phyloP scores from a whole-genome alignment of 2,888 invertebrate species.

The Leptinotarsa juncta region DNA sequence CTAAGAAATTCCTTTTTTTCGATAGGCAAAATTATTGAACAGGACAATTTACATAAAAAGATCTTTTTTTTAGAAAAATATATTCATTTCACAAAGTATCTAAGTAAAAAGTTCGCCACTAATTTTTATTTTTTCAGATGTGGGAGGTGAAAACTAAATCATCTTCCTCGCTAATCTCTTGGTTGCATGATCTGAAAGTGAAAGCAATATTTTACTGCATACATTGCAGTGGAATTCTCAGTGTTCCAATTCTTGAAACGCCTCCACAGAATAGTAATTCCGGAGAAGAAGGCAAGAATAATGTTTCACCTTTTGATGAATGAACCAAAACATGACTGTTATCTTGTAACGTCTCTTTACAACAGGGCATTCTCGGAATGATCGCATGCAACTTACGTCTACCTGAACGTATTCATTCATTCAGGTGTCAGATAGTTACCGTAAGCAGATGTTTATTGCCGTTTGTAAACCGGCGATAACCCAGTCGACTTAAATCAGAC shows the following conservation, averaged over 20 bases:
- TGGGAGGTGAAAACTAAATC: too few relatives aligned
- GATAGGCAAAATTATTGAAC: too few relatives aligned
- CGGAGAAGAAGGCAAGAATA: not conserved
- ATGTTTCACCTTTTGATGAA: not conserved
- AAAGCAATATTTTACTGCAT: not conserved
- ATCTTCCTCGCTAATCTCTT: too few relatives aligned
- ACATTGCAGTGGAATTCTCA: not conserved
- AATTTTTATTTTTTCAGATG: too few relatives aligned
- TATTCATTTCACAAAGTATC: too few relatives aligned
- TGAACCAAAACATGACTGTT: constrained; percentile 18
- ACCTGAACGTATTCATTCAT: constrained; percentile 26
- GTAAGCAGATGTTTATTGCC: constrained; percentile 23
- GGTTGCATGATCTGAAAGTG: not conserved
- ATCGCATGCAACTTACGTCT: constrained; percentile 12
- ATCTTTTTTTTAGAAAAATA: too few relatives aligned
- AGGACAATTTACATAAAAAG: too few relatives aligned
- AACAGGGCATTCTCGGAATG: constrained; percentile 16
- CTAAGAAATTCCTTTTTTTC: too few relatives aligned
- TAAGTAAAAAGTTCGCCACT: too few relatives aligned
- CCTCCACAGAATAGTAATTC: not conserved
- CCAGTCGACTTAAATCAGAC: constrained; percentile 8
- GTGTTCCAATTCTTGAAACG: not conserved
- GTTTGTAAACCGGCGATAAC: constrained; percentile 16
- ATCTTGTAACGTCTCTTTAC: constrained; percentile 1
- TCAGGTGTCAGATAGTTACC: constrained; percentile 18